Base-by-base conservation (phyloP, 2,888 invertebrate species). In the Amphiduros pacificus region DNA sequence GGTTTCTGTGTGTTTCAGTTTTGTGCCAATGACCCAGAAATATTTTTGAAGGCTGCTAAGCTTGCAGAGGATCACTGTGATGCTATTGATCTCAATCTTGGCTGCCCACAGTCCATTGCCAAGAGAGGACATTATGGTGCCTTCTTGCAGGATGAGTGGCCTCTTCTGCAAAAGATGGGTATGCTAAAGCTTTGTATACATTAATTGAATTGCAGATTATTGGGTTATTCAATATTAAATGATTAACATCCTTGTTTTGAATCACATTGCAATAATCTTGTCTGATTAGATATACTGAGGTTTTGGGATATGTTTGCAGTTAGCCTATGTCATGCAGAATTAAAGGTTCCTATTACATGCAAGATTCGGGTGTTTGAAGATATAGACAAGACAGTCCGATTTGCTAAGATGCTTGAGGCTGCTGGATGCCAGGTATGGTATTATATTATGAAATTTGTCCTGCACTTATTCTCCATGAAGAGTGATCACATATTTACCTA, bases 81-180 rank as follows among this genome's bases (percentile, higher is more conserved):
- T 85, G 98, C 93, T 6, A 89, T 99, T 65, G 99, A 99, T 83
- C 88, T 99, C 57, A 99, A 99, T 85, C 87, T 99, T 66, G 99
- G 99, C 2, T 99, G 99, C 83, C 98, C 99, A 0, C 99, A 99
- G 84, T 90, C 93, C 24, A 98, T 99, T 74, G 99, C 99, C 0
- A 93, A 92, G 79, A 86, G 94, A 71, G 99, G 99, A 9, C 91
- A 90, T 82, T 99, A 99, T 84, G 98, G 98, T 17, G 90, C 97
- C 28, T 99, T 92, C 84, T 86, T 99, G 31, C 95, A 96, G 85
- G 94, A 98, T 77, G 95, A 97, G 74, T 97, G 97, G 97, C 87
- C 90, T 26, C 85, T 96, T 29, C 83, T 98, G 29, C 84, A 87
- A 63, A 86, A 88, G 73, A 94, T 97, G 78, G 91, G 94, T 94